These are phyloP conservation scores for Pangasius macronema DNA, from an alignment of 2,797 vertebrate genomes.

Conservation along the genomic window DNA sequence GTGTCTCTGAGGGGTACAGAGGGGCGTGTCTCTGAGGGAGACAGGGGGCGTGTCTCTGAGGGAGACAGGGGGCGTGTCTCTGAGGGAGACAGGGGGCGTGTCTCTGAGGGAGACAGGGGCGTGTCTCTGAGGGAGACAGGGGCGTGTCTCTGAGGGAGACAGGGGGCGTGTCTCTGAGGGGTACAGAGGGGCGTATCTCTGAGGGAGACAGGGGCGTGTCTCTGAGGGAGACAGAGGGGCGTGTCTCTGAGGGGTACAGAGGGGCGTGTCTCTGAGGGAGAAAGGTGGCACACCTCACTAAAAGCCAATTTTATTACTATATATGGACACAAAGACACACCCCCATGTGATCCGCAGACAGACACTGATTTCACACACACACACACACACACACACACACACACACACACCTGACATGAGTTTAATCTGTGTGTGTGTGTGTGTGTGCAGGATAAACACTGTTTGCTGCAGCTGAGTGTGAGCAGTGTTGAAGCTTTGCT, in stretches of 20 bases:
- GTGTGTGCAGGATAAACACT: constrained; percentile 74
- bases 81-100: too few relatives aligned
- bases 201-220: too few relatives aligned
- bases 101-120: too few relatives aligned
- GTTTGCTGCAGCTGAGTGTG: constrained; percentile 75
- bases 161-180: too few relatives aligned
- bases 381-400: constrained; percentile 51
- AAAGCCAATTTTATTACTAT: too few relatives aligned
- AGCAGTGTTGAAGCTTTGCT: constrained; percentile 71
- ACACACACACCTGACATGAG: neutral
- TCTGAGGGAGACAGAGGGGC: neutral
- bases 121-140: too few relatives aligned
- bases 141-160: too few relatives aligned
- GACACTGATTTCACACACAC: too few relatives aligned
- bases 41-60: neutral
- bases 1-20: neutral
- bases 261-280: neutral
- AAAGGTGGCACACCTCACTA: neutral
- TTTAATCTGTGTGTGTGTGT: neutral
- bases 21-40: too few relatives aligned
- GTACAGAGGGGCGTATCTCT: too few relatives aligned
- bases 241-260: neutral
- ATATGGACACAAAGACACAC: constrained; percentile 10
- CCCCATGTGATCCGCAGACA: neutral
- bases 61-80: too few relatives aligned